Base-by-base conservation (phyloP, 2,888 invertebrate species). In the Cephalotes varians region DNA sequence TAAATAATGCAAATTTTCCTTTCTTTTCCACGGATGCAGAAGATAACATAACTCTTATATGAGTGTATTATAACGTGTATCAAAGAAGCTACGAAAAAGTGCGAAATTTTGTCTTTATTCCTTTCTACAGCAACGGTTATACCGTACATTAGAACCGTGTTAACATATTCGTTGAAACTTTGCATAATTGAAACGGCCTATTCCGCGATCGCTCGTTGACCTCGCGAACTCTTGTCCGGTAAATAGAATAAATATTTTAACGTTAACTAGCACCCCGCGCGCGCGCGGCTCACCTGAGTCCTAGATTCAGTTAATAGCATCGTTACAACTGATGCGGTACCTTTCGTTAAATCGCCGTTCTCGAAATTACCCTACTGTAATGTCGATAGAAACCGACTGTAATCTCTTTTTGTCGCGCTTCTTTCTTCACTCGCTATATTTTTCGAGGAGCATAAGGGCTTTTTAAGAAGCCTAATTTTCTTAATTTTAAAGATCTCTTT, bases 211-310 rank as follows among this genome's bases (percentile, higher is more conserved):
- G 40, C 71, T 44, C 77, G 72, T 71, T 77, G 72, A 77, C 72
- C 54, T 2, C 12, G 34, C 34, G 25, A 56, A 56, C 34, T 44
- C 56, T 34, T 44, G 73, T 44, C 72, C 44, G 56, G 56, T 34
- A 79, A 79, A 79, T 72, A 72, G 77, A 72, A 79, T 79, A 72
- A 56, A 79, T 79, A 79, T 79, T 72, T 56, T 44, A 72, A 18
- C 18, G 28, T 54, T 56, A 71, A 77, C 76, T 31, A 71, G 31
- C 44, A 72, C 31, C 7, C n/a, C n/a, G n/a, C n/a, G n/a, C n/a
- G n/a, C n/a, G n/a, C n/a, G n/a, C n/a, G 12, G 34, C 4, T 10
- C 72, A 71, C 77, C 56, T 72, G 77, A 71, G 31, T 47, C 77
- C 25, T 21, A 31, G 21, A 12, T 49, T 51, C 31, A 0, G 21